Conservation (phyloP, 2,888 invertebrate genomes). For the Dryomyza anilis region DNA sequence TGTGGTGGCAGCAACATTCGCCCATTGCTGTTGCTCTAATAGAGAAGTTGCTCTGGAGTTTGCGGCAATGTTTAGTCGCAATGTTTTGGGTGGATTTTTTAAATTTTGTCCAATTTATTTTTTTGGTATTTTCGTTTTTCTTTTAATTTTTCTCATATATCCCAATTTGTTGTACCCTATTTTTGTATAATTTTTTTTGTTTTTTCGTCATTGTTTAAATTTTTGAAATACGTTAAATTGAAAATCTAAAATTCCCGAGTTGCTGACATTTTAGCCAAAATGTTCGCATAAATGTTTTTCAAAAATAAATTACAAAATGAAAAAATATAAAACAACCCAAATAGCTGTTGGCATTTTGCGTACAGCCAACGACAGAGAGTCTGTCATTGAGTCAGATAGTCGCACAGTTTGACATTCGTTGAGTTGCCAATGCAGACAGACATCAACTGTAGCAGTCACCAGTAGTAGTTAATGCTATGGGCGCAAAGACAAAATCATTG, state of each 20-base stretch:
- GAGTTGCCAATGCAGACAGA: no score
- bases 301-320: not conserved
- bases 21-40: not conserved
- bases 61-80: not conserved
- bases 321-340: not conserved
- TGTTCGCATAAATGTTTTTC: slow-evolving; percentile 6
- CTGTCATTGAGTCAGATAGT: no score
- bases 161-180: not conserved
- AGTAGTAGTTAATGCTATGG: not conserved
- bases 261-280: slow-evolving; percentile 1
- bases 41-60: not conserved
- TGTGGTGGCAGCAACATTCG: no score
- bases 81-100: no score
- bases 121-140: no score
- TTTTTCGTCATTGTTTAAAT: slow-evolving; percentile 13
- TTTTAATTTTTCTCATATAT: no score
- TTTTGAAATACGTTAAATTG: slow-evolving; percentile 34
- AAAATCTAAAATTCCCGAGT: slow-evolving; percentile 20
- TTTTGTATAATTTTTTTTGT: not conserved
- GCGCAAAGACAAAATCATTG: not conserved
- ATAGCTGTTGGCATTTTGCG: no score
- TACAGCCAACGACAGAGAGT: no score
- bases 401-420: no score
- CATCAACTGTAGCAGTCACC: not conserved
- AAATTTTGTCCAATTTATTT: no score